A percentile compares a stretch with the other conserved stretches of the same genome.
Conservation (phyloP, 1,140 invertebrate species). For the Drosophila grimshawi region DNA sequence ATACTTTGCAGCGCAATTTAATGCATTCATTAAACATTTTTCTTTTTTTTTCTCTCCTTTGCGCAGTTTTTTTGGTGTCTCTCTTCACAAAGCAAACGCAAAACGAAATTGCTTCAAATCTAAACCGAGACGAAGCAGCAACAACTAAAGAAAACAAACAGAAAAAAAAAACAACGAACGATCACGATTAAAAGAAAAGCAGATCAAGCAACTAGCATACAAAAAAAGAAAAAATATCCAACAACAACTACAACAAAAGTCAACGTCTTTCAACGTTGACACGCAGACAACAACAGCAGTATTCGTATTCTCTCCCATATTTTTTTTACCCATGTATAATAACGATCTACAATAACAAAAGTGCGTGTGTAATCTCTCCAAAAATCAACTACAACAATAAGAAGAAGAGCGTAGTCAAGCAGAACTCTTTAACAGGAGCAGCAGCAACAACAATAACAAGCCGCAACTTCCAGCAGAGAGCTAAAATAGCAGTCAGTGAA, state of each 20-base stretch:
- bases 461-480: conserved; percentile 25
- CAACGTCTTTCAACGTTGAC: conserved; percentile 39
- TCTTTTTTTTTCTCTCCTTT: conserved; percentile 20
- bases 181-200: conserved; percentile 22
- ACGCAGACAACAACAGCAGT: conserved; percentile 25
- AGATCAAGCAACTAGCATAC: conserved; percentile 2
- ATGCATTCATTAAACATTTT: conserved; percentile 9
- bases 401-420: background rate
- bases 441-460: conserved; percentile 23
- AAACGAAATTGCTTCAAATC: conserved; percentile 41
- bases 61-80: conserved; percentile 48
- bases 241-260: conserved; percentile 14
- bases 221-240: background rate
- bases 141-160: background rate
- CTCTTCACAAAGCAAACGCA: conserved; percentile 32
- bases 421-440: background rate
- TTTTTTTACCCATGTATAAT: conserved; percentile 14
- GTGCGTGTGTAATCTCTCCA: conserved; percentile 37
- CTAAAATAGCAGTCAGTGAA: conserved; percentile 58
- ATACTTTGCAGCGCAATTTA: conserved; percentile 12
- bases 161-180: conserved; percentile 26
- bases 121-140: conserved; percentile 33
- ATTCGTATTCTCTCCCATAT: conserved; percentile 36
- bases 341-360: conserved; percentile 35
- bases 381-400: conserved; percentile 1